A percentile compares a stretch with the other conserved stretches of the same genome.
Conservation (phyloP, 2,888 invertebrate species). For the Oligia strigilis region DNA sequence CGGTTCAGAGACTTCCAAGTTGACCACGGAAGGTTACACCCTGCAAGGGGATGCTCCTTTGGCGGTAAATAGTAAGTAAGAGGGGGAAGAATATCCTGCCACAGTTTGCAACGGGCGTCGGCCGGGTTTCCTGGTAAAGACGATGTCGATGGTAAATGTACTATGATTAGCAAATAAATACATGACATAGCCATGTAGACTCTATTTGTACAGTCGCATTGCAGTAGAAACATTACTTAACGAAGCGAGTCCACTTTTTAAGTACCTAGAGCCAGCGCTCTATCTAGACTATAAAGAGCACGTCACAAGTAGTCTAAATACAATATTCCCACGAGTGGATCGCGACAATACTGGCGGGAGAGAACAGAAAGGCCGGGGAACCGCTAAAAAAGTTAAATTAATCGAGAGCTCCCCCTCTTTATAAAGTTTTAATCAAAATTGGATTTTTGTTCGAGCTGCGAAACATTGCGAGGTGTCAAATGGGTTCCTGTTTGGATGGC, state of each 20-base stretch:
- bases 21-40: no score
- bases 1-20: no score
- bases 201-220: neutral
- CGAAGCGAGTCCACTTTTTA: neutral
- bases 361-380: conserved; percentile 54
- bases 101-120: no score
- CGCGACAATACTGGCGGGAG: conserved; percentile 52
- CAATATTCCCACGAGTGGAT: conserved; percentile 54
- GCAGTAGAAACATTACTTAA: neutral
- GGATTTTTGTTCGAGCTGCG: conserved; percentile 69
- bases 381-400: conserved; percentile 80
- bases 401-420: conserved; percentile 72
- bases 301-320: conserved; percentile 53
- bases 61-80: no score
- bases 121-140: no score
- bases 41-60: no score
- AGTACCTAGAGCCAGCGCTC: neutral
- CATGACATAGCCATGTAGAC: neutral
- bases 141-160: neutral
- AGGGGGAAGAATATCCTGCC: no score
- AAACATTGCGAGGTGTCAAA: conserved; percentile 66
- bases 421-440: conserved; percentile 81
- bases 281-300: conserved; percentile 14
- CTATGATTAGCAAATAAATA: neutral
- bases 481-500: conserved; percentile 56